Evolutionary conservation across 2,113 vertebrate genomes (phyloP), one percentile per base, ranked within the genome.

Genomic region (Notiomystis cincta): DNA sequence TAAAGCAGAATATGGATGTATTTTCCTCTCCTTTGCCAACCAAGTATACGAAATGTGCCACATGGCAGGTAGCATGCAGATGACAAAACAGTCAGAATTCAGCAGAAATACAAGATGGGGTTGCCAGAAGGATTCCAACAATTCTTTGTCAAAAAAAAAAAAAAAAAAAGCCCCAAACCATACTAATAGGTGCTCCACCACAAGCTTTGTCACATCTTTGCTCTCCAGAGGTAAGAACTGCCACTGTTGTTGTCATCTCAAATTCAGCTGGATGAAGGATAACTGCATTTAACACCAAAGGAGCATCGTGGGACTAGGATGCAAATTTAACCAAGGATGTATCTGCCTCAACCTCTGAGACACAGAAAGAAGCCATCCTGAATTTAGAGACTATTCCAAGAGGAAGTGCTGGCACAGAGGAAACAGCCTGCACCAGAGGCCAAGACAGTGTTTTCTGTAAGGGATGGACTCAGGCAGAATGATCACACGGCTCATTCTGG

Each of bases 101-200:
- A 93, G 92, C 76, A 93, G 90, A 96, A 97, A 95, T 96, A 96
- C 75, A 94, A 95, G 79, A 93, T 82, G 90, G 70, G 79, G 58
- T 65, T 94, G 75, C 89, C 80, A 95, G 79, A 87, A 95, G 83
- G 89, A 89, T 65, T 86, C 73, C 89, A 87, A 45, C n/a, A 71
- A 31, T 19, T 84, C 77, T 81, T 69, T 50, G 10, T 87, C 12
- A 42, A 79, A 48, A 61, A 62, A 67, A 77, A 67, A 8, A 18
- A 28, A 58, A 54, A 11, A 20, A 35, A 30, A 67, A 48, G 9
- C 8, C 15, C 53, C n/a, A 53, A 42, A 33, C 56, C 7, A 42
- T 2, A 31, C 19, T 16, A 56, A 51, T 33, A 91, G 40, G 37
- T 84, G 44, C 65, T 82, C 33, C 53, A 75, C 47, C 57, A 87